Evolutionary conservation across 1,140 invertebrate genomes (phyloP).

Genomic region (Leptinotarsa defecta): DNA sequence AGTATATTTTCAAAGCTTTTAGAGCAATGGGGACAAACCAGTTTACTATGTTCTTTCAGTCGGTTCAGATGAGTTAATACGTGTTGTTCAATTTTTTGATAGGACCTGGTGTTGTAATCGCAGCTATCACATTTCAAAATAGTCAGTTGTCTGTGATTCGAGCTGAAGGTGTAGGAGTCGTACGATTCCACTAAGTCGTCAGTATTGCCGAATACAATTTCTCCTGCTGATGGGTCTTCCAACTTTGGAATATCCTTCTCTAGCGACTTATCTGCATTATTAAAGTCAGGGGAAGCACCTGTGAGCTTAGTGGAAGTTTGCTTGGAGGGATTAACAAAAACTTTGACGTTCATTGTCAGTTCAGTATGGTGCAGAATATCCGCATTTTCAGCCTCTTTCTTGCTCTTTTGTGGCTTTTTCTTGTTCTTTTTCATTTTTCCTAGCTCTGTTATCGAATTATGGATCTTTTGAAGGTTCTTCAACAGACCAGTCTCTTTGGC

Average conservation of each 20-base stretch:
- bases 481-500: not conserved
- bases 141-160: not conserved
- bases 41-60: not conserved
- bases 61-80: not conserved
- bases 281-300: no score
- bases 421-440: not conserved
- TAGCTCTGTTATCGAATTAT: not conserved
- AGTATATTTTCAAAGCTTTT: not conserved
- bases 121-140: constrained; percentile 3
- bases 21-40: not conserved
- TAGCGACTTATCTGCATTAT: no score
- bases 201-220: not conserved
- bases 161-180: not conserved
- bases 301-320: no score
- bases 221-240: not conserved
- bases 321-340: not conserved
- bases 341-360: not conserved
- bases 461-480: not conserved
- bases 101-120: constrained; percentile 7
- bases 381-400: not conserved
- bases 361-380: not conserved
- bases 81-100: not conserved
- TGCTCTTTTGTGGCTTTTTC: not conserved
- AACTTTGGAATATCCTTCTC: not conserved
- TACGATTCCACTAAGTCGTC: not conserved